Evolutionary conservation across 2,888 invertebrate species (phyloP).

Genomic region (Clanis bilineata): DNA sequence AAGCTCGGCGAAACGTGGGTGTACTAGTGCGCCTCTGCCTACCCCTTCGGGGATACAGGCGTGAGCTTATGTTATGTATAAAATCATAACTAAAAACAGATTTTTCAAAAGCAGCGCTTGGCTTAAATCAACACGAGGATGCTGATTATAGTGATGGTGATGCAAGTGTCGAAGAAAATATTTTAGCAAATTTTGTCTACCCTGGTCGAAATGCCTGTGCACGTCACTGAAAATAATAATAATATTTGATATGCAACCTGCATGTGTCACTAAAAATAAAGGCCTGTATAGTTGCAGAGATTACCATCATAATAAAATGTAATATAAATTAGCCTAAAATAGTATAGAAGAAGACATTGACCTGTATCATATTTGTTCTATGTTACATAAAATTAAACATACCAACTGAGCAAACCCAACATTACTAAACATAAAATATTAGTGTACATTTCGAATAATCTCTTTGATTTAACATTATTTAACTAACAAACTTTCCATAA

Average conservation of each 20-base stretch:
- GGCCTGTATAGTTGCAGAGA: not conserved
- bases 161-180: no score
- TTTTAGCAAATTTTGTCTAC: no score
- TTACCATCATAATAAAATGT: not conserved
- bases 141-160: no score
- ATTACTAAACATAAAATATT: conserved; percentile 5
- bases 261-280: not conserved
- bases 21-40: no score
- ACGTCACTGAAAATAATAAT: no score
- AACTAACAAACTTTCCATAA: not conserved
- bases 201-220: no score
- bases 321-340: not conserved
- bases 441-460: not conserved
- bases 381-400: not conserved
- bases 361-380: conserved; percentile 5
- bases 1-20: no score
- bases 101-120: no score
- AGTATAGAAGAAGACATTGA: not conserved
- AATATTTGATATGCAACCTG: not conserved
- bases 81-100: no score
- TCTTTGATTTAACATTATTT: not conserved
- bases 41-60: no score
- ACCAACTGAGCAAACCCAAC: not conserved
- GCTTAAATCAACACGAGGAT: no score
- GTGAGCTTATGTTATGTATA: no score